Conservation (phyloP, 1,140 invertebrate genomes). For the Bombus waltoni region DNA sequence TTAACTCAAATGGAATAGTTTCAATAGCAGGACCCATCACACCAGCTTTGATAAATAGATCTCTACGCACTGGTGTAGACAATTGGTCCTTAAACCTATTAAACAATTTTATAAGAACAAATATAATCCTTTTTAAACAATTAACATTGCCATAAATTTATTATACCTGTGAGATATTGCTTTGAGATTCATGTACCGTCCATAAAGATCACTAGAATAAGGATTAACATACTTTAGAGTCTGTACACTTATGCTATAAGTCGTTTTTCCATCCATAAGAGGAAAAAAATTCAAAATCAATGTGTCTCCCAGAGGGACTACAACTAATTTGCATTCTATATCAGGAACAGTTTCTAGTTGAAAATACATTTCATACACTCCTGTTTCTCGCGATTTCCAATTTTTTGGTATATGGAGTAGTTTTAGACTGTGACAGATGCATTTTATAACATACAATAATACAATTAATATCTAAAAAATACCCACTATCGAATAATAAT, state of each 20-base stretch:
- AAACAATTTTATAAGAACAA: constrained; percentile 10
- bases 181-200: constrained; percentile 70
- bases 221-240: constrained; percentile 71
- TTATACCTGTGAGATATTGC: constrained; percentile 71
- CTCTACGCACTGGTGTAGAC: constrained; percentile 61
- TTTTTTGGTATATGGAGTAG: constrained; percentile 38
- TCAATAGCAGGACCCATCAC: constrained; percentile 67
- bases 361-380: constrained; percentile 64
- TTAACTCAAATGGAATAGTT: constrained; percentile 70
- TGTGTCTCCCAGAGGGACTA: constrained; percentile 64
- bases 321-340: constrained; percentile 66
- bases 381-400: constrained; percentile 52
- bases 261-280: neutral
- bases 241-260: constrained; percentile 54
- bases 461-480: neutral
- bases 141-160: neutral
- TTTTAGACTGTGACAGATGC: neutral
- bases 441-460: neutral
- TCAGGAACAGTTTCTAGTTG: constrained; percentile 28
- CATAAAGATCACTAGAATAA: constrained; percentile 54
- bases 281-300: constrained; percentile 69
- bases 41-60: constrained; percentile 64
- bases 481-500: neutral
- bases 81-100: constrained; percentile 72
- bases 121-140: neutral